Evolutionary conservation across 92 coral and sea anemone genomes (phyloP), one percentile per base, ranked within the genome.

Genomic region (Chrysogorgia sp.): DNA sequence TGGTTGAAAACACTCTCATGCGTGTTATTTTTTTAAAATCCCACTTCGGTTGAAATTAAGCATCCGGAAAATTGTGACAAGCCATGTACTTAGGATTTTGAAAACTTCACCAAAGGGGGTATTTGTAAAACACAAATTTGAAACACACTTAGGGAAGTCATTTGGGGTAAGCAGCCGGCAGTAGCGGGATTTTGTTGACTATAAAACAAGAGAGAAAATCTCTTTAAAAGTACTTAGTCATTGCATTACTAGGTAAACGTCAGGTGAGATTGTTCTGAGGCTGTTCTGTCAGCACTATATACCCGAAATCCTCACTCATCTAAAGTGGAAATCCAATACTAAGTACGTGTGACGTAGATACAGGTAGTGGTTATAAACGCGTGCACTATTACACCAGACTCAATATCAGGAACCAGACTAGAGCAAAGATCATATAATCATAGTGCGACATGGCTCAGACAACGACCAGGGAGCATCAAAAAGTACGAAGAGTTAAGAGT

Each of bases 401-500:
- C 53, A 7, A 47, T 47, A 15, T 47, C n/a, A n/a, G n/a, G n/a
- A n/a, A n/a, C n/a, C n/a, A n/a, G n/a, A n/a, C n/a, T n/a, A n/a
- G n/a, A n/a, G n/a, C n/a, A n/a, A n/a, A n/a, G n/a, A 47, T 15
- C 53, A 15, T 47, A 47, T 47, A 47, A 15, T 47, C 15, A 15
- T n/a, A 47, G 53, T 2, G 7, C 2, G n/a, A 47, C 53, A 47
- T 47, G 53, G 53, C 10, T 2, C 7, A n/a, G n/a, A n/a, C n/a
- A 47, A 15, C 10, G 14, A 7, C 14, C 2, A 47, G 53, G n/a
- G 53, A 47, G 2, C 79, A 72, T 34, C 53, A 72, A 37, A 72
- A 56, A 55, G 79, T 72, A 33, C 32, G 59, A 34, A 58, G 79
- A 28, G 79, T 72, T 0, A 58, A 41, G 33, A 72, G 79, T 41